Evolutionary conservation across 2,797 vertebrate species (phyloP).

Genomic region (Anguilla obscura): DNA sequence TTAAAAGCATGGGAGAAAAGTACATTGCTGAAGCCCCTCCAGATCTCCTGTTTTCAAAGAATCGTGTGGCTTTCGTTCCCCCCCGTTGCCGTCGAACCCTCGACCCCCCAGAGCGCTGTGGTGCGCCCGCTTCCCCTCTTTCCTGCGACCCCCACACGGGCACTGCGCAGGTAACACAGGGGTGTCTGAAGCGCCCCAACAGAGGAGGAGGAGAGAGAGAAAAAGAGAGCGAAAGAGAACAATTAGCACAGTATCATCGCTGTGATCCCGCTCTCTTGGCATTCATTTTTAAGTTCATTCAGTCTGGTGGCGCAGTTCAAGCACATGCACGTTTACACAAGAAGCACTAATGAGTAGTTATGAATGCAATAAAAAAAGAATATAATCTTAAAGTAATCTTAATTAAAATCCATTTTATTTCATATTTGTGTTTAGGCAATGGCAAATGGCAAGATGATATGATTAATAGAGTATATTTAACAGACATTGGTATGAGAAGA

Average conservation of each 20-base stretch:
- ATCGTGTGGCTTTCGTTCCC: conserved; percentile 25
- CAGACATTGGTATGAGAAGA: not conserved
- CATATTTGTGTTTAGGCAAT: not conserved
- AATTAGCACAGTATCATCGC: not conserved
- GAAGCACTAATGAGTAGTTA: not conserved
- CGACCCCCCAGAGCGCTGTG: conserved; percentile 20
- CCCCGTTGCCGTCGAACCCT: conserved; percentile 11
- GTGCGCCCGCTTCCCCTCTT: conserved; percentile 22
- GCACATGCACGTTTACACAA: not conserved
- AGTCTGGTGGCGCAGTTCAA: not conserved
- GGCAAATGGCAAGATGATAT: not conserved
- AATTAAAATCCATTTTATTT: not conserved
- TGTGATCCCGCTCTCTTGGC: not conserved
- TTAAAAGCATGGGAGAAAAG: not conserved
- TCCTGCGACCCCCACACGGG: conserved; percentile 23
- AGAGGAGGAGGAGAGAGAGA: not conserved
- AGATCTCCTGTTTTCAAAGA: conserved; percentile 39
- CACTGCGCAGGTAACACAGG: not conserved
- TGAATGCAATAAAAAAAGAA: not conserved
- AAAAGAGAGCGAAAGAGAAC: not conserved
- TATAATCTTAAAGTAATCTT: not conserved
- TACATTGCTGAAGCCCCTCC: conserved; percentile 20
- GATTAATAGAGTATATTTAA: not conserved
- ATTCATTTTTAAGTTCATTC: not conserved
- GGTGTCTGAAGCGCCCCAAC: not conserved